Evolutionary conservation across 2,113 vertebrate genomes (phyloP), one percentile per base, ranked within the genome.

Genomic region (rat (Rattus norvegicus)): DNA sequence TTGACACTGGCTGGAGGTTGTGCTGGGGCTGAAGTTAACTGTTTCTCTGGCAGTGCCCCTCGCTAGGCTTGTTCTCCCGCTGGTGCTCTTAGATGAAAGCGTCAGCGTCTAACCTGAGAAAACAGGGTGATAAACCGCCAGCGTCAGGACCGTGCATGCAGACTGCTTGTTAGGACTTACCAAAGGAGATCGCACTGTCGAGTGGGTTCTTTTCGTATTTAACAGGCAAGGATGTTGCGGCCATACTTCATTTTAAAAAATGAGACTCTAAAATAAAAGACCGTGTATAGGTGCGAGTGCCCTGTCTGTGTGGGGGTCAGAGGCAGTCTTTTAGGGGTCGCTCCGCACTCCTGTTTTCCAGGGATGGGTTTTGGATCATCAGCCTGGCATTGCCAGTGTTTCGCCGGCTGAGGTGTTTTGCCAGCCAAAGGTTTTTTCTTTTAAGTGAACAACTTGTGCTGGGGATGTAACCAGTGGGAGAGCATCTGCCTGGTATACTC

Each of bases 201-300:
- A 90, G 10, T 80, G 63, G 1, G 17, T 80, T 26, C 73, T 87
- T 87, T 85, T n/a, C 52, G 24, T 76, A 47, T 75, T 91, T 76
- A 95, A 33, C 16, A 88, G 73, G 61, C 54, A 61, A 92, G 24
- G 39, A 83, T 92, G 80, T 84, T 86, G 36, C 52, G 89, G 36
- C 52, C 47, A 43, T 86, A 39, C 36, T 91, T 93, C 36, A 17
- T 43, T 95, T 97, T 52, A 79, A 79, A 90, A 56, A 86, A 3
- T 36, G 49, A 76, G 83, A 47, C 69, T 61, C n/a, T 83, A 61
- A 39, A 83, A 39, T 61, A 59, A 61, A 20, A 84, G 5, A 16
- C 52, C 22, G 39, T 33, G 2, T 86, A 26, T 30, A 49, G 14
- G 16, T n/a, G 9, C 1, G 28, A 36, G 17, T 70, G 14, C 26